A percentile compares a stretch with the other conserved stretches of the same genome.
phyloP scores from a whole-genome alignment of 2,797 vertebrate species.

The Falco rusticolus region DNA sequence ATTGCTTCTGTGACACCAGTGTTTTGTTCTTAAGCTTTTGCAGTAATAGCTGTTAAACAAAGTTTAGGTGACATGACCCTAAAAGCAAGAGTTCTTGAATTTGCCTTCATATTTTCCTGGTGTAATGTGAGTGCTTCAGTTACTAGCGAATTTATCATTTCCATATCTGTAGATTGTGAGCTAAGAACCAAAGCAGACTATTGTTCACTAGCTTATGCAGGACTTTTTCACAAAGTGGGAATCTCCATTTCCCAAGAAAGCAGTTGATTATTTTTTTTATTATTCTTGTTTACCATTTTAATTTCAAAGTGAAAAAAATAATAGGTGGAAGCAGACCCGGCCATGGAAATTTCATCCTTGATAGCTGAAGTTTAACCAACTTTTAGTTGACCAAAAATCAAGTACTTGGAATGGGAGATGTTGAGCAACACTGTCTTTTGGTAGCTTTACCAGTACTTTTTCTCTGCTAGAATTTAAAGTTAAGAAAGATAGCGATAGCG shows the following conservation, averaged over 20 bases:
- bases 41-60: background rate
- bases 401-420: background rate
- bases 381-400: background rate
- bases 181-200: background rate
- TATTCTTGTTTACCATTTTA: background rate
- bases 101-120: background rate
- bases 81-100: background rate
- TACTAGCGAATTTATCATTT: background rate
- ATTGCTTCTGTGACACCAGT: background rate
- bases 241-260: background rate
- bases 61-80: background rate
- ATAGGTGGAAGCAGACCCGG: background rate
- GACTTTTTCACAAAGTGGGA: background rate
- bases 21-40: background rate
- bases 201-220: background rate
- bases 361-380: background rate
- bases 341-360: background rate
- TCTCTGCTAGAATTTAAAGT: background rate
- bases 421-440: background rate
- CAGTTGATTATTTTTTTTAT: background rate
- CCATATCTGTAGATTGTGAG: background rate
- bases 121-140: background rate
- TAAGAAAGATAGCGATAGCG: background rate
- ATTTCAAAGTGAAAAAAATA: background rate
- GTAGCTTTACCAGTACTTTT: background rate